Percentiles rank a stretch among this genome's conserved stretches.
These are phyloP conservation scores for Drosophila quinaria DNA, from an alignment of 2,888 invertebrate genomes.

Conservation along the genomic window DNA sequence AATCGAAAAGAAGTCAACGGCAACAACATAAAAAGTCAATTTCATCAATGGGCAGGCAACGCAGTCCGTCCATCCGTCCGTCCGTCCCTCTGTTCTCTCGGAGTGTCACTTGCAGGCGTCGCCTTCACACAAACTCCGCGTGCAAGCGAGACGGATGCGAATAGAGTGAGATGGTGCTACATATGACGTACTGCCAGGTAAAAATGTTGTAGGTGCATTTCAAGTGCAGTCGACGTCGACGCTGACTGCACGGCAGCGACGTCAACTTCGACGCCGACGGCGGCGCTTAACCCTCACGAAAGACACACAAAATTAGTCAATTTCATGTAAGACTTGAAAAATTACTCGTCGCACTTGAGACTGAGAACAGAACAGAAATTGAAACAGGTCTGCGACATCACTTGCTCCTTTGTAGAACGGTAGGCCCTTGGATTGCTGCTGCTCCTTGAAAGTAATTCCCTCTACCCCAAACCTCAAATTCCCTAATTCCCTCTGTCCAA, in stretches of 20 bases:
- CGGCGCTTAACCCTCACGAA: constrained; percentile 30
- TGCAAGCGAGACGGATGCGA: constrained; percentile 20
- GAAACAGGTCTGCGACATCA: constrained; percentile 70
- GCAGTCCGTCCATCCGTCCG: constrained; percentile 21
- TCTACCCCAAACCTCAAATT: too few relatives aligned
- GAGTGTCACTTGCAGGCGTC: constrained; percentile 75
- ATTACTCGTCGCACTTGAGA: constrained; percentile 58
- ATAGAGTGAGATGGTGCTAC: constrained; percentile 36
- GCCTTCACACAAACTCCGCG: constrained; percentile 58
- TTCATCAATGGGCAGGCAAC: constrained; percentile 82
- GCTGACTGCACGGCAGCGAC: constrained; percentile 41
- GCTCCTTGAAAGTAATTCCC: constrained; percentile 76
- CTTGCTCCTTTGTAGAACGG: constrained; percentile 53
- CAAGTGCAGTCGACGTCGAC: constrained; percentile 33
- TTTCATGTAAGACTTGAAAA: constrained; percentile 73
- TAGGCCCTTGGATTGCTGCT: constrained; percentile 49
- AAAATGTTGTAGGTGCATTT: constrained; percentile 77
- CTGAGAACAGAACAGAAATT: constrained; percentile 15
- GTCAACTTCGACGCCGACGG: neutral
- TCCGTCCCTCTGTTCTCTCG: constrained; percentile 19
- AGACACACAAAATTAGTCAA: constrained; percentile 78
- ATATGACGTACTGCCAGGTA: constrained; percentile 68
- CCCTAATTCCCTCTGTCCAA: too few relatives aligned
- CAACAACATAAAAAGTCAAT: constrained; percentile 82
- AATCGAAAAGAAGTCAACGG: constrained; percentile 70